Base-by-base conservation (phyloP, 1,140 invertebrate species). In the Calephelis virginiensis region DNA sequence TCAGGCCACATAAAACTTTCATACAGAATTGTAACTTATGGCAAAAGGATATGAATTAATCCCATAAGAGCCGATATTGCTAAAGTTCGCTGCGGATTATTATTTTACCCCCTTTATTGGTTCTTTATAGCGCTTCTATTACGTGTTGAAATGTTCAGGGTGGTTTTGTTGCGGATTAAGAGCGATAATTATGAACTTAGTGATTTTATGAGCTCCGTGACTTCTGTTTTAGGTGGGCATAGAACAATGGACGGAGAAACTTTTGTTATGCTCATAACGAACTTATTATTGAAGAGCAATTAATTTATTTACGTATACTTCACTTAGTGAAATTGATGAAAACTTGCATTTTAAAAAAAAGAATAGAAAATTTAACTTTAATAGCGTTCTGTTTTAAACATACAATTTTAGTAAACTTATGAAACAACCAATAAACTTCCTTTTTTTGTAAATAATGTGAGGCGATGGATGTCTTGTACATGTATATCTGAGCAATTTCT, bases 11-110 rank as follows among this genome's bases (percentile, higher is more conserved):
- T 77, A 74, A 71, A 74, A 74, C 70, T 77, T 74, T 71, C 70
- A 71, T 69, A 46, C 40, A 64, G 63, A 47, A 59, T 63, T 63
- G 66, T 69, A 66, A 70, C 72, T 77, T 69, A 70, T 69, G 69
- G 66, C 69, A 69, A 61, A 67, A 38, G 69, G 69, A 69, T 76
- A 74, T 76, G 69, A 74, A 75, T 75, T 77, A 77, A 77, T 77
- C 75, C 70, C 69, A 70, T 72, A 71, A 68, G 68, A 73, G 71
- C 62, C 68, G 71, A 72, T 77, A 77, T 77, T 77, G 70, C 69
- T 49, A 77, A 77, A 73, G 71, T 77, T 75, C 50, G 69, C 56
- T 28, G 62, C 49, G 66, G 69, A 71, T 73, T 73, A 28, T 46
- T 74, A 74, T 74, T 71, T 71, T 74, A 68, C 72, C 69, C 65